Evolutionary conservation across 1,140 invertebrate genomes (phyloP).

Genomic region (Drosophila pectinifera): DNA sequence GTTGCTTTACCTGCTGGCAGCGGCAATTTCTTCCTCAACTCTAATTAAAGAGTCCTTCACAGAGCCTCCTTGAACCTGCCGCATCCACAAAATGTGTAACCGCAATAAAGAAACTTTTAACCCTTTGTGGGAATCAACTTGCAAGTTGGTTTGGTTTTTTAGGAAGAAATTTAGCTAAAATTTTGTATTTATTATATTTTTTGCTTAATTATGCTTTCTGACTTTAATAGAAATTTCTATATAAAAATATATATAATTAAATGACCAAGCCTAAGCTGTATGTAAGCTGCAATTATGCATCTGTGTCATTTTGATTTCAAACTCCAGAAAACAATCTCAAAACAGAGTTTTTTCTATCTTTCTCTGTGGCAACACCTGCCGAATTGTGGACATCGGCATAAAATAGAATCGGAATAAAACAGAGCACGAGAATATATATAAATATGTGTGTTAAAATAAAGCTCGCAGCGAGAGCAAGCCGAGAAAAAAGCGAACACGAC

Average conservation of each 20-base stretch:
- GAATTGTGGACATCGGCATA: constrained; percentile 59
- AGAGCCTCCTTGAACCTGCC: constrained; percentile 28
- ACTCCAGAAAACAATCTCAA: not conserved
- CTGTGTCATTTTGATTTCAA: not conserved
- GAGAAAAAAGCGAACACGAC: constrained; percentile 33
- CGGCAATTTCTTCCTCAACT: constrained; percentile 45
- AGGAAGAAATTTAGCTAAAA: not conserved
- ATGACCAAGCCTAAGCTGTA: too few relatives aligned
- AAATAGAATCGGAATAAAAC: constrained; percentile 50
- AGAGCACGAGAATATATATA: constrained; percentile 23
- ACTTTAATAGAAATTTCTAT: too few relatives aligned
- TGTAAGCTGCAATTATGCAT: too few relatives aligned
- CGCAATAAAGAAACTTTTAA: constrained; percentile 18
- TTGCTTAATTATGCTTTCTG: too few relatives aligned
- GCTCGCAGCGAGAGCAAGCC: constrained; percentile 36
- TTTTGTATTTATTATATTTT: too few relatives aligned
- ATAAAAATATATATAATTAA: too few relatives aligned
- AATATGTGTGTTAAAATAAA: constrained; percentile 39
- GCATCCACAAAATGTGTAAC: constrained; percentile 22
- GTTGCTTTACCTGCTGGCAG: constrained; percentile 18
- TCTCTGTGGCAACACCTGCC: constrained; percentile 65
- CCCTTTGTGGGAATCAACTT: not conserved
- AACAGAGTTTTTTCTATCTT: constrained; percentile 19
- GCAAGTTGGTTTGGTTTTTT: not conserved
- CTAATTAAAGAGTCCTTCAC: constrained; percentile 50